phyloP scores from a whole-genome alignment of 2,888 invertebrate genomes.

The Bimastos eiseni region DNA sequence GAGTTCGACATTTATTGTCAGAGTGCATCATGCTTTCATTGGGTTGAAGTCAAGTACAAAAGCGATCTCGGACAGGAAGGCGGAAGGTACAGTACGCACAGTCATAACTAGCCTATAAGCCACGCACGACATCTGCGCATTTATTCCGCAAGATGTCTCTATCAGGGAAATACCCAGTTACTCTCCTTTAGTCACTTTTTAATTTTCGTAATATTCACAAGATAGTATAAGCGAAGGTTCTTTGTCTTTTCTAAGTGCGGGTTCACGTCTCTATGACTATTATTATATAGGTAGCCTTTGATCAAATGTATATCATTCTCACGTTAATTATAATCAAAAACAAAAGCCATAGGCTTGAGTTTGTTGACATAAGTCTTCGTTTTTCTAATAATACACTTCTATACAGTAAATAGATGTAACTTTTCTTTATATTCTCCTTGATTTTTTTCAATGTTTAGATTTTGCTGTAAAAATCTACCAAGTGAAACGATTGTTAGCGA shows the following conservation, averaged over 20 bases:
- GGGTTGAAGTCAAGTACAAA: constrained; percentile 42
- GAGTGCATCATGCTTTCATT: constrained; percentile 38
- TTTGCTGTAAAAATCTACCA: constrained; percentile 42
- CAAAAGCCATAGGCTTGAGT: neutral
- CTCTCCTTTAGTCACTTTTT: too few relatives aligned
- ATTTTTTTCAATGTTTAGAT: constrained; percentile 33
- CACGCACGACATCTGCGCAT: neutral
- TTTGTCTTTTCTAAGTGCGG: neutral
- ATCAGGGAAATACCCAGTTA: too few relatives aligned
- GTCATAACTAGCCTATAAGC: neutral
- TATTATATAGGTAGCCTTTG: too few relatives aligned
- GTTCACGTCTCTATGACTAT: neutral
- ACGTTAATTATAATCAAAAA: too few relatives aligned
- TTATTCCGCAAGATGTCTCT: too few relatives aligned
- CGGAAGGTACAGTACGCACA: constrained; percentile 35
- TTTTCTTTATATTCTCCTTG: neutral
- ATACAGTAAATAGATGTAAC: neutral
- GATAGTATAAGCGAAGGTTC: neutral
- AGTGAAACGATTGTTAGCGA: constrained; percentile 32
- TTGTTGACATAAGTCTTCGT: too few relatives aligned
- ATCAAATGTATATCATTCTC: too few relatives aligned
- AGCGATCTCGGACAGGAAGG: constrained; percentile 34
- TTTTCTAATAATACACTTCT: too few relatives aligned
- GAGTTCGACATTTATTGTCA: constrained; percentile 40
- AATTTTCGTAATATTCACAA: neutral